Base-by-base conservation (phyloP, 2,888 invertebrate genomes). In the Lochmaea capreae region DNA sequence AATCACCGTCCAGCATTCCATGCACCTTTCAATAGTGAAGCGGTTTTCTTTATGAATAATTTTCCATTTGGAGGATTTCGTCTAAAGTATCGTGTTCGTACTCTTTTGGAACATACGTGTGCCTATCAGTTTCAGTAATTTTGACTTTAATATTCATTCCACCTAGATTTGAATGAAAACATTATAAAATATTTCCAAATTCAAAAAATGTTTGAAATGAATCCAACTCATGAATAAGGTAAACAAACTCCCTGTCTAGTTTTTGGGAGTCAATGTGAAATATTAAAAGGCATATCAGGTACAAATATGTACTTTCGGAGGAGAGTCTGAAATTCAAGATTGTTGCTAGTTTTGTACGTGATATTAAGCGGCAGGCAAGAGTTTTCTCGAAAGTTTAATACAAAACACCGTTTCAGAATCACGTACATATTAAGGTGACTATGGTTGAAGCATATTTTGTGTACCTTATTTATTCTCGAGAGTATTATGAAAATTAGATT, bases 221-320 rank as follows among this genome's bases (percentile, higher is more conserved):
- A 33, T 33, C 33, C 33, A 33, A 8, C 33, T 33, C 33, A 33
- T 33, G 33, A 33, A 33, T 33, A 33, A 33, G 8, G 33, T 33
- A 4, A 46, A n/a, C 16, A n/a, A n/a, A 0, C 5, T 14, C 1
- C 14, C 6, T 6, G 16, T n/a, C 52, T 52, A 52, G 52, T n/a
- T 52, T n/a, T 52, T n/a, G 5, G 16, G 16, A 52, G 52, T 52
- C 52, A 81, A 82, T 81, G 82, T 83, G 81, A 84, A 84, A 84
- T 83, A 84, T 84, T 84, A 83, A 81, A 82, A 84, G 83, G 81
- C 82, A 77, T 79, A 79, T 77, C 80, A 81, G 81, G 77, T 78
- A 71, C 59, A 18, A 58, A 62, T 62, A 62, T 62, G 16, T 62
- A 59, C 59, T 26, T 59, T 59, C 26, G 59, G 59, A 59, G 22